Percentiles rank a stretch among this genome's conserved stretches.
Conservation (phyloP, 2,113 vertebrate species). For the Tiliqua scincoides region DNA sequence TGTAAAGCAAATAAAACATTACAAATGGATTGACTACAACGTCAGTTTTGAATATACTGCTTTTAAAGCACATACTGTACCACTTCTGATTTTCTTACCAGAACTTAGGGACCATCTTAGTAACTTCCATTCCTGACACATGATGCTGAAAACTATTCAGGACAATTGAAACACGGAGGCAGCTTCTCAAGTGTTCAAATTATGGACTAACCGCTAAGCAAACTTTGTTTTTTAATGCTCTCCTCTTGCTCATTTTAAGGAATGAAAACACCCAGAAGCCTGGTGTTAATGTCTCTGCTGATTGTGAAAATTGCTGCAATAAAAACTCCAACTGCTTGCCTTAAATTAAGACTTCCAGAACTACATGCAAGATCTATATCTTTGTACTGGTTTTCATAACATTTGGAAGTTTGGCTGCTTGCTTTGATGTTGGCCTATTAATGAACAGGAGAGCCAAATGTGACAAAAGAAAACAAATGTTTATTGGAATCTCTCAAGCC, state of each 20-base stretch:
- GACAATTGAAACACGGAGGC: constrained; percentile 83
- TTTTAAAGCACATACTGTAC: neutral
- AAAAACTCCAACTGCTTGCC: constrained; percentile 82
- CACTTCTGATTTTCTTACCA: constrained; percentile 43
- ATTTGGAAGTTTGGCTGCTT: constrained; percentile 84
- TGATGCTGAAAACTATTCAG: constrained; percentile 69
- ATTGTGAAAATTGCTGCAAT: constrained; percentile 90
- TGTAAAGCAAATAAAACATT: neutral
- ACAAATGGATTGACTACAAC: neutral
- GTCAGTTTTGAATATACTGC: neutral
- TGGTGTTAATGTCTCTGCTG: constrained; percentile 85
- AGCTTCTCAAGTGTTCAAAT: constrained; percentile 80
- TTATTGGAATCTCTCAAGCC: constrained; percentile 78
- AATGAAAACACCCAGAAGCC: constrained; percentile 82
- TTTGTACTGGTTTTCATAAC: constrained; percentile 81
- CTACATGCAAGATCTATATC: constrained; percentile 74
- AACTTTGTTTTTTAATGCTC: constrained; percentile 78
- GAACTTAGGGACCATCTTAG: constrained; percentile 27
- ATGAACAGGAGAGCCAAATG: constrained; percentile 68
- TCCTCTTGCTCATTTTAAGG: constrained; percentile 74
- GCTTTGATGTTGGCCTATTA: constrained; percentile 83
- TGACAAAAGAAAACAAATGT: constrained; percentile 51
- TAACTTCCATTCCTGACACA: constrained; percentile 62
- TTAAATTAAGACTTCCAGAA: constrained; percentile 79
- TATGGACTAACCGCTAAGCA: constrained; percentile 74